These are phyloP conservation scores for Nixonia krombeini DNA, from an alignment of 1,140 invertebrate species.

Conservation along the genomic window DNA sequence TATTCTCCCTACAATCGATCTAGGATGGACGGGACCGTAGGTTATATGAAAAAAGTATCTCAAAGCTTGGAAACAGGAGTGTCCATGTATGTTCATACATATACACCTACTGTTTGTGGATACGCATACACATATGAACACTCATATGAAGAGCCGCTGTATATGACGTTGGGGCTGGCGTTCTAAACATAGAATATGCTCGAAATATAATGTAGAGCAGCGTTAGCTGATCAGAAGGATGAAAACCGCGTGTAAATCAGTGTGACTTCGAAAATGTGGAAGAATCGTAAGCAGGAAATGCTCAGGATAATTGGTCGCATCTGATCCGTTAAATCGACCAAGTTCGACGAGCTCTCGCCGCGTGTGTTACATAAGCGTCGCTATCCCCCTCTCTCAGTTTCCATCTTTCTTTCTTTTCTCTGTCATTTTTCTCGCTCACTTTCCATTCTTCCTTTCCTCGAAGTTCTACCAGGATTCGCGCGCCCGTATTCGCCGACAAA, in stretches of 20 bases:
- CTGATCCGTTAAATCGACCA: background rate
- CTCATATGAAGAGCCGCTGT: constrained; percentile 5
- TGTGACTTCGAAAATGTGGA: constrained; percentile 27
- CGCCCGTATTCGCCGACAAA: constrained; percentile 26
- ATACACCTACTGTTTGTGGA: constrained; percentile 15
- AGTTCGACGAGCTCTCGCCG: background rate
- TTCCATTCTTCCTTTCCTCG: background rate
- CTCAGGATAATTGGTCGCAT: background rate
- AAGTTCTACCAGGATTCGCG: constrained; percentile 7
- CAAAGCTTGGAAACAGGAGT: constrained; percentile 30
- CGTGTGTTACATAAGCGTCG: constrained; percentile 17
- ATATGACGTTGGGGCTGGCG: constrained; percentile 35
- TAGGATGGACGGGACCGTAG: constrained; percentile 25
- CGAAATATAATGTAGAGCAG: constrained; percentile 67
- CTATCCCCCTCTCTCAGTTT: background rate
- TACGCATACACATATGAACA: constrained; percentile 13
- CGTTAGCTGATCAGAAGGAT: constrained; percentile 38
- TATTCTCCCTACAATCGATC: constrained; percentile 29
- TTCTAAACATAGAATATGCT: constrained; percentile 68
- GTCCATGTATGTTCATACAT: constrained; percentile 7
- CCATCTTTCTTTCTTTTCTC: background rate
- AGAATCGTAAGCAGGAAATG: background rate
- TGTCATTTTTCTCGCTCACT: constrained; percentile 5
- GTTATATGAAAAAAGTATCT: constrained; percentile 25
- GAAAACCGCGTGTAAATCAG: constrained; percentile 7